Base-by-base conservation (phyloP, 1,140 invertebrate genomes). In the Pinna nobilis region DNA sequence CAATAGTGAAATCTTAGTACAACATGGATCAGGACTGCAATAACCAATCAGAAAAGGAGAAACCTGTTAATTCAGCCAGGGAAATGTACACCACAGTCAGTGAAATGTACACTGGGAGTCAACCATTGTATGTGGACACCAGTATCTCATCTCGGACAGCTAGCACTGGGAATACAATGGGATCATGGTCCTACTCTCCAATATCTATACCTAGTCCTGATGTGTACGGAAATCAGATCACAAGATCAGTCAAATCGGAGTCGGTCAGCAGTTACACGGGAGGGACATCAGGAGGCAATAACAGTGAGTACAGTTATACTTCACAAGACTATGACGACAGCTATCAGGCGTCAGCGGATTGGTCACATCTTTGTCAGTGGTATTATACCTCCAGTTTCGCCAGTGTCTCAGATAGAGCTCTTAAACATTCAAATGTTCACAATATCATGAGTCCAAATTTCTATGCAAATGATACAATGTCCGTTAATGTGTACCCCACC, bases 331-430 rank as follows among this genome's bases (percentile, higher is more conserved):
- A 67, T 67, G 32, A 25, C 3, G 63, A 50, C 20, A 63, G 23
- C 18, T 63, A 63, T 63, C 59, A 44, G 11, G 44, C 25, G 59
- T 25, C 20, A 30, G 9, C 39, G 20, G 69, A 71, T 18, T 71
- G 59, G 59, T 30, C 33, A 11, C 50, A 71, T 37, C 59, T 70
- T 47, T 61, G 64, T 41, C 60, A 70, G 44, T 70, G 69, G 69
- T 70, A 70, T 35, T 70, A 64, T 51, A 25, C 69, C 15, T 32
- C 69, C 4, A 70, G 64, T 39, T 70, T 47, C 47, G 41, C 44
- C 30, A 66, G 20, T 61, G 33, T 15, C 18, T 47, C 18, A 25
- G 50, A 65, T 37, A n/a, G 30, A 20, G 6, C 49, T 23, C 18
- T 28, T 37, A 55, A 51, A 28, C 32, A 44, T 18, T 30, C 32